Conservation (phyloP, 2,797 vertebrate genomes). For the Falco berigora region DNA sequence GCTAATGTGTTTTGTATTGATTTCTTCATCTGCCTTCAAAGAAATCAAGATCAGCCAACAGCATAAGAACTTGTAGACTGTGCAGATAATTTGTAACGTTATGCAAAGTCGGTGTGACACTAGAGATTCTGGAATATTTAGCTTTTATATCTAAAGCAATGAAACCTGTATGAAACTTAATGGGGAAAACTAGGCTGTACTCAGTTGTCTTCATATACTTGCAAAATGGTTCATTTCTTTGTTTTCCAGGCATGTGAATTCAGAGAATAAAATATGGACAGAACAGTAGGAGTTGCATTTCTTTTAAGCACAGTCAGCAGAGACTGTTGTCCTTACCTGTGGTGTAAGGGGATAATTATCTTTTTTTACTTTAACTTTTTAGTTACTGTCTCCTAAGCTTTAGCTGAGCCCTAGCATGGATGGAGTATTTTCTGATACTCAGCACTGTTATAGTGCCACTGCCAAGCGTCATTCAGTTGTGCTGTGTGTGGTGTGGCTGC, state of each 20-base stretch:
- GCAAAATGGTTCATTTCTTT: not conserved
- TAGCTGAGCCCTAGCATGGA: not conserved
- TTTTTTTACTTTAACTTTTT: not conserved
- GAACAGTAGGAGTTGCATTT: not conserved
- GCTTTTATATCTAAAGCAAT: not conserved
- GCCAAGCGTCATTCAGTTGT: not conserved
- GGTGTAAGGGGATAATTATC: not conserved
- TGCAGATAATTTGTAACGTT: not conserved
- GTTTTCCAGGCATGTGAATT: not conserved
- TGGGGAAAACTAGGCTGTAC: not conserved
- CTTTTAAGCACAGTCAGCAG: not conserved
- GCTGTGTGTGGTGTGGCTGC: not conserved
- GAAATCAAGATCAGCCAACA: not conserved
- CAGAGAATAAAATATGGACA: not conserved
- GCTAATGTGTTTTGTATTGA: not conserved
- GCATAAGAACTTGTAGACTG: accelerated
- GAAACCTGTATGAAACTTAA: not conserved
- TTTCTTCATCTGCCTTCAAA: not conserved
- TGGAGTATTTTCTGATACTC: not conserved
- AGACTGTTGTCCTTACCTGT: not conserved
- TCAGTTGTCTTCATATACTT: not conserved
- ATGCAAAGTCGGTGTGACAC: not conserved
- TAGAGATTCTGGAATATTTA: not conserved
- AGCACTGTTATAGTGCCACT: not conserved
- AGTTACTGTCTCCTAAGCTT: not conserved